phyloP scores from a whole-genome alignment of 1,140 invertebrate genomes.

The Papilio xuthus region DNA sequence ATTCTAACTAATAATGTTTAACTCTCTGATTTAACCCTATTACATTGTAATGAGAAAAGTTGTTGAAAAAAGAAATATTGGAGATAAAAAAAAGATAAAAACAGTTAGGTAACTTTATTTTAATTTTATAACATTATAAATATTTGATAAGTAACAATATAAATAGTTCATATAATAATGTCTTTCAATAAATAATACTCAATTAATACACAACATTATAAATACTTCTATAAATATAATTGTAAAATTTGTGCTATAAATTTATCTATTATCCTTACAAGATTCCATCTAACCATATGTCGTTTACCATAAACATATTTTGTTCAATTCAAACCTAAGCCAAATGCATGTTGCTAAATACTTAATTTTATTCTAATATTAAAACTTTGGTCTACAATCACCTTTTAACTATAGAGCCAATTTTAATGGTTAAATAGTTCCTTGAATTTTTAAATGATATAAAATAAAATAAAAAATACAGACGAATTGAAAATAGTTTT shows the following conservation, averaged over 20 bases:
- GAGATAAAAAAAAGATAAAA: constrained; percentile 10
- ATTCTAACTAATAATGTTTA: too few species aligned
- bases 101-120: constrained; percentile 63
- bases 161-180: constrained; percentile 11
- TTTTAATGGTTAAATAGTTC: not conserved
- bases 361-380: constrained; percentile 3
- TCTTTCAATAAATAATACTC: constrained; percentile 26
- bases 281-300: not conserved
- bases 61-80: not conserved
- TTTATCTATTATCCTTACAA: not conserved
- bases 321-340: not conserved
- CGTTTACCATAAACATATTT: not conserved
- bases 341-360: not conserved
- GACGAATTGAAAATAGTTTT: not conserved
- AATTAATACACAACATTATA: not conserved
- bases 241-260: constrained; percentile 18
- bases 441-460: not conserved
- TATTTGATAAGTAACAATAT: constrained; percentile 17
- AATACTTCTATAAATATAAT: not conserved
- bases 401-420: constrained; percentile 1
- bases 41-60: too few species aligned
- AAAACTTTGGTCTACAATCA: constrained; percentile 22
- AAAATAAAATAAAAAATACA: not conserved
- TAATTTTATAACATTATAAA: constrained; percentile 52
- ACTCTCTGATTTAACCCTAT: too few species aligned